These are phyloP conservation scores for Molanna angustata DNA, from an alignment of 2,888 invertebrate species.

Conservation along the genomic window DNA sequence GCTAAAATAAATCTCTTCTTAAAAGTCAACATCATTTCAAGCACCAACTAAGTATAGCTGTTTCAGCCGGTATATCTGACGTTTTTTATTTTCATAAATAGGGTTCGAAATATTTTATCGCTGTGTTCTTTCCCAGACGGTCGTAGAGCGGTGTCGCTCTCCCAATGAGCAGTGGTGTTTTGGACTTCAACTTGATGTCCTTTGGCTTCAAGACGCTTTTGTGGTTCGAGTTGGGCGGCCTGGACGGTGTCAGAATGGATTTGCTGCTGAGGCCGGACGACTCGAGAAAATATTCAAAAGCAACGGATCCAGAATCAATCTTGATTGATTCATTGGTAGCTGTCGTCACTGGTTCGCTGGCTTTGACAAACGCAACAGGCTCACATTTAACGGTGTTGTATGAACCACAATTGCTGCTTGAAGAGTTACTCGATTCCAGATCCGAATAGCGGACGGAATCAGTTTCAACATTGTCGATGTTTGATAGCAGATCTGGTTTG, in stretches of 20 bases:
- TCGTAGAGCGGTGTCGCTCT: conserved; percentile 54
- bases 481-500: conserved; percentile 55
- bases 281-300: conserved; percentile 75
- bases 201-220: conserved; percentile 74
- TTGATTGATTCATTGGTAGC: too few species aligned
- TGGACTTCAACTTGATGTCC: conserved; percentile 73
- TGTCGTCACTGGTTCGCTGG: conserved; percentile 31
- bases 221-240: conserved; percentile 69
- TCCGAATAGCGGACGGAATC: conserved; percentile 65
- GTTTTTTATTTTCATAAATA: too few species aligned
- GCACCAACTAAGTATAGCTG: too few species aligned
- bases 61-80: too few species aligned
- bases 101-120: conserved; percentile 56
- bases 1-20: too few species aligned
- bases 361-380: conserved; percentile 45
- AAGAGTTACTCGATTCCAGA: conserved; percentile 61
- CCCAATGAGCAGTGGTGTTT: conserved; percentile 55
- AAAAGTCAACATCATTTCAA: too few species aligned
- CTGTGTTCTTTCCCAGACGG: conserved; percentile 52
- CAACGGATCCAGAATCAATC: too few species aligned
- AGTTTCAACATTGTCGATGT: conserved; percentile 57
- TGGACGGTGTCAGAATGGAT: conserved; percentile 66
- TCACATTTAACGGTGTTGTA: conserved; percentile 52
- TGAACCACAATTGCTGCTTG: conserved; percentile 53
- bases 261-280: conserved; percentile 78